Base-by-base conservation (phyloP, 2,113 vertebrate genomes). In the Marcusenius ussheri region DNA sequence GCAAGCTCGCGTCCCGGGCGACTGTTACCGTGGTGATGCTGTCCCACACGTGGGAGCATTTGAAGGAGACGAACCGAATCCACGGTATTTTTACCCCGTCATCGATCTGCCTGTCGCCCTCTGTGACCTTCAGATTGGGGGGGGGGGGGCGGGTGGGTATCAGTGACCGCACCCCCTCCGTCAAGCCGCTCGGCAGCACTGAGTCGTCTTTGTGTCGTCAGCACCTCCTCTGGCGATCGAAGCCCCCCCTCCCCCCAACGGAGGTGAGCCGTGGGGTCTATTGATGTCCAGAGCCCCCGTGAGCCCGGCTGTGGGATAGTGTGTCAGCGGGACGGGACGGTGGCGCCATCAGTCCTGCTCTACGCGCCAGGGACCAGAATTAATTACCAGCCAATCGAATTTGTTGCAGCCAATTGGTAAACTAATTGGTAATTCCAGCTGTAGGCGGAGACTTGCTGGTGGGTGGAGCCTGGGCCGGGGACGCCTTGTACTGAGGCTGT, bases 351-450 rank as follows among this genome's bases (percentile, higher is more conserved):
- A 95, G 49, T 97, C 97, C 97, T 97, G 97, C 96, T 93, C 93
- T 95, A 94, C 91, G 96, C 93, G 94, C 97, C 97, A 96, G 96
- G 94, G 94, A 95, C 97, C 95, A 96, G 97, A 97, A 97, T 97
- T 97, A 96, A 96, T 97, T 97, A 97, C 96, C 95, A 95, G 96
- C 97, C 97, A 96, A 98, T 99, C 96, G 95, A 99, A 98, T 97
- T 95, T 90, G 94, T 96, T 95, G 97, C 97, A 97, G 97, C 97
- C 97, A 95, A 97, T 97, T 97, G 97, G 96, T 96, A 96, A 98
- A 95, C 96, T 98, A 98, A 99, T 99, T 98, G 97, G 98, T 97
- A 97, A 98, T 96, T 97, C 96, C 97, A 98, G 97, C 97, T 96
- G 96, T 94, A 94, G 95, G 94, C 96, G 96, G 58, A 93, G 91